Evolutionary conservation across 2,113 vertebrate genomes (phyloP), one percentile per base, ranked within the genome.

Genomic region (Thalassarche chlororhynchos): DNA sequence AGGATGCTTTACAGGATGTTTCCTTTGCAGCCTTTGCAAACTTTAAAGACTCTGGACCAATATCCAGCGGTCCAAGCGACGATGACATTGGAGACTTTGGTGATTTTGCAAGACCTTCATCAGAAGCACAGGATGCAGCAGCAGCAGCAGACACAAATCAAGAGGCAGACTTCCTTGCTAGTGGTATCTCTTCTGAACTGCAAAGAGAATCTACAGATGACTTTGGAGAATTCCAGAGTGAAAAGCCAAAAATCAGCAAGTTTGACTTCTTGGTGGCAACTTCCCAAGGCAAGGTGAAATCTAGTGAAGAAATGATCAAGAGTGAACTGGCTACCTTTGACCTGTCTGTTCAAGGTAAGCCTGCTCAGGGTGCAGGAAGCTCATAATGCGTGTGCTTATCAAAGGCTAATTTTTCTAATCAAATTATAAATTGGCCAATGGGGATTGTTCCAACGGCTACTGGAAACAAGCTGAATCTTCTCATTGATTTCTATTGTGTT

Each of bases 301-400:
- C 99, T 83, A 99, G 99, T 10, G 99, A 99, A 94, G 99, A 99
- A 98, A 99, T 99, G 99, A 99, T 99, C 98, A 99, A 98, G 98
- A 99, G 98, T 10, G 99, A 99, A 69, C 98, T 99, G 91, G 99
- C 99, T 11, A 99, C 99, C 18, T 99, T 99, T 97, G 99, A 99
- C 97, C 98, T 99, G 83, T 99, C 98, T 52, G 99, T 99, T 92
- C 99, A 99, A 99, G 99, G 99, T 99, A 96, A 98, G 99, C 96
- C 52, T 32, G 74, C 77, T 57, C 78, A 10, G 19, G 25, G 8
- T 42, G 17, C 46, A 28, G 52, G 54, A 47, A 15, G 18, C 42
- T 61, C 24, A 1, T 9, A 5, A 4, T 44, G 34, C 60, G 3
- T 1, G 19, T 44, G 16, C 64, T 66, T 34, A 54, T 31, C 36